Conservation (phyloP, 2,113 vertebrate species). For the Platycercus adscitus region DNA sequence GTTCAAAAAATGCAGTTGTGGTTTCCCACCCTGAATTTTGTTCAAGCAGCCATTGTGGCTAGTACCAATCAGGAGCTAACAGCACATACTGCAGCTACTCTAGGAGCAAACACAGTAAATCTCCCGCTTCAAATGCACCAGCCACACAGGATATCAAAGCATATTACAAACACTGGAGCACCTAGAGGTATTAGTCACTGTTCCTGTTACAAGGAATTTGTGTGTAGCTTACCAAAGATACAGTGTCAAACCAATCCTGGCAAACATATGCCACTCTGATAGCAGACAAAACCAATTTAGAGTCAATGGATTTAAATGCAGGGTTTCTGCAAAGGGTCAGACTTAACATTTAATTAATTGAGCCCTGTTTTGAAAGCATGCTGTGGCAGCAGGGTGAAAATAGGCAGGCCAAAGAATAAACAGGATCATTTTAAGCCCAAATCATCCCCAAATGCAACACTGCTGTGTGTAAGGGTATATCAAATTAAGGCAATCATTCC, state of each 20-base stretch:
- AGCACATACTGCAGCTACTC: neutral
- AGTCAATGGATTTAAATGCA: neutral
- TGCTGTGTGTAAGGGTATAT: neutral
- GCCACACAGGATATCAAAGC: neutral
- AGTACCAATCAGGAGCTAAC: neutral
- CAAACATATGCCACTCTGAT: neutral
- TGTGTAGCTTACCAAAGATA: neutral
- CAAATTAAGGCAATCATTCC: neutral
- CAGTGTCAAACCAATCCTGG: neutral
- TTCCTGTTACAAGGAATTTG: neutral
- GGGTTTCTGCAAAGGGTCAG: neutral
- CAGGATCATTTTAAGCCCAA: neutral
- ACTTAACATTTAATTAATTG: neutral
- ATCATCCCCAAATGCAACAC: neutral
- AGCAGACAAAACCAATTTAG: neutral
- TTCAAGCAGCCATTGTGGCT: neutral
- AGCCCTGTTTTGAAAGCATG: neutral
- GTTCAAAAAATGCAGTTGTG: neutral
- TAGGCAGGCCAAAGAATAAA: neutral
- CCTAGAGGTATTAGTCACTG: neutral
- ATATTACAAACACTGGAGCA: neutral
- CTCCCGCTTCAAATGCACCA: neutral
- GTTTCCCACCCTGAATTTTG: neutral
- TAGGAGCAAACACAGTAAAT: neutral
- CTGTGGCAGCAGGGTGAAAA: neutral